phyloP scores from a whole-genome alignment of 1,140 invertebrate species.

The Ephestia elutella region DNA sequence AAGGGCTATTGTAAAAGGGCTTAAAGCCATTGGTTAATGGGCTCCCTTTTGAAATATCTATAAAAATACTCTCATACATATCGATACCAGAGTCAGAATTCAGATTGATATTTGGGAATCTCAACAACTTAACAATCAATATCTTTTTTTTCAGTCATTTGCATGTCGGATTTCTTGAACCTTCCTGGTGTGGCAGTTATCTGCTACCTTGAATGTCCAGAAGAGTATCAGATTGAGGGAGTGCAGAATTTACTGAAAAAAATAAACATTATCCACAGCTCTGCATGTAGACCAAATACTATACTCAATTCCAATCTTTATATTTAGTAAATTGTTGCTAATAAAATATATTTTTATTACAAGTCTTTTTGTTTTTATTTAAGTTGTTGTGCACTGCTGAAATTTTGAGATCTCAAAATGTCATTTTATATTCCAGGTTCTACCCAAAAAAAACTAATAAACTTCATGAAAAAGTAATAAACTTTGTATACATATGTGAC shows the following conservation, averaged over 20 bases:
- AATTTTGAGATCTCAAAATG: no score
- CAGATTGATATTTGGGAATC: no score
- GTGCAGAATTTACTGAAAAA: slow-evolving; percentile 42
- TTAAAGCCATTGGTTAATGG: no score
- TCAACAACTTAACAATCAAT: neutral
- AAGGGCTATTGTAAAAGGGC: no score
- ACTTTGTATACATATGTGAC: no score
- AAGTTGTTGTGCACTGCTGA: no score
- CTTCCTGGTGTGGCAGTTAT: slow-evolving; percentile 39
- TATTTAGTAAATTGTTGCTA: slow-evolving; percentile 27
- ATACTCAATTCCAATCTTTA: slow-evolving; percentile 57
- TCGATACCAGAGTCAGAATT: no score
- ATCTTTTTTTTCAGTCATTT: slow-evolving; percentile 41
- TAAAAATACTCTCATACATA: no score
- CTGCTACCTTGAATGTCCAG: slow-evolving; percentile 45
- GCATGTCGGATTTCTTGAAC: slow-evolving; percentile 43
- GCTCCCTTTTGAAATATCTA: no score
- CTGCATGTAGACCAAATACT: slow-evolving; percentile 22
- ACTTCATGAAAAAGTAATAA: no score
- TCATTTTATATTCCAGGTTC: no score
- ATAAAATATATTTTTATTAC: neutral
- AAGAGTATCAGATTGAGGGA: slow-evolving; percentile 42
- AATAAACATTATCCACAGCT: slow-evolving; percentile 32
- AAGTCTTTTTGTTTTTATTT: neutral
- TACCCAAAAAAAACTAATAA: no score